Evolutionary conservation across 1,140 invertebrate species (phyloP).

Genomic region (Stegodyphus mimosarum): DNA sequence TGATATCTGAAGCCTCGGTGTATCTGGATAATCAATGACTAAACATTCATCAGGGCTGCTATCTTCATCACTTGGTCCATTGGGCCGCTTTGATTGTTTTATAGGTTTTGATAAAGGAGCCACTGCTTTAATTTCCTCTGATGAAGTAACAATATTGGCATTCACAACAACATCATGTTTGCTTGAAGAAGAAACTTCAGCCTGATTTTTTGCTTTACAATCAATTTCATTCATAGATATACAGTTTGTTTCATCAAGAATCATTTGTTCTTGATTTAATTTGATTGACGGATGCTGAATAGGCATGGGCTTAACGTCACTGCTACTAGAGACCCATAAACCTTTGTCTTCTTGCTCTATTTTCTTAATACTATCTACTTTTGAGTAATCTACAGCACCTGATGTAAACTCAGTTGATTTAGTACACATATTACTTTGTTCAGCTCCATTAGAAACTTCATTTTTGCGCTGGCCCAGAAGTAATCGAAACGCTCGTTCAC

Average conservation of each 20-base stretch:
- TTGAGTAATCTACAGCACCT: slow-evolving; percentile 46
- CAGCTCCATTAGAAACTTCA: slow-evolving; percentile 41
- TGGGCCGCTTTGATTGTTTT: slow-evolving; percentile 38
- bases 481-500: slow-evolving; percentile 44
- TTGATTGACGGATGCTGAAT: slow-evolving; percentile 11
- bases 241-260: slow-evolving; percentile 31
- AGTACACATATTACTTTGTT: slow-evolving; percentile 18
- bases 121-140: slow-evolving; percentile 45
- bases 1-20: slow-evolving; percentile 60
- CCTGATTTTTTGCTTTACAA: slow-evolving; percentile 11
- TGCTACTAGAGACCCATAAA: slow-evolving; percentile 53
- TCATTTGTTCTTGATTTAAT: slow-evolving; percentile 24
- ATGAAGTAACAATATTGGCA: slow-evolving; percentile 34
- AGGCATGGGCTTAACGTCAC: slow-evolving; percentile 40
- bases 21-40: slow-evolving; percentile 66
- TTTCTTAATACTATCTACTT: slow-evolving; percentile 34
- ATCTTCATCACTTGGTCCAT: slow-evolving; percentile 59
- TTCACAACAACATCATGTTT: slow-evolving; percentile 37
- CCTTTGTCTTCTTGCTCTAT: slow-evolving; percentile 45
- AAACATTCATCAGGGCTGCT: slow-evolving; percentile 68
- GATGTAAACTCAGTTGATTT: slow-evolving; percentile 21
- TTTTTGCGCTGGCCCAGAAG: slow-evolving; percentile 40
- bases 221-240: slow-evolving; percentile 30
- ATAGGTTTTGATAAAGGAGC: slow-evolving; percentile 34
- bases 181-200: slow-evolving; percentile 44